These are phyloP conservation scores for Progne subis DNA, from an alignment of 2,113 vertebrate genomes.

Conservation along the genomic window DNA sequence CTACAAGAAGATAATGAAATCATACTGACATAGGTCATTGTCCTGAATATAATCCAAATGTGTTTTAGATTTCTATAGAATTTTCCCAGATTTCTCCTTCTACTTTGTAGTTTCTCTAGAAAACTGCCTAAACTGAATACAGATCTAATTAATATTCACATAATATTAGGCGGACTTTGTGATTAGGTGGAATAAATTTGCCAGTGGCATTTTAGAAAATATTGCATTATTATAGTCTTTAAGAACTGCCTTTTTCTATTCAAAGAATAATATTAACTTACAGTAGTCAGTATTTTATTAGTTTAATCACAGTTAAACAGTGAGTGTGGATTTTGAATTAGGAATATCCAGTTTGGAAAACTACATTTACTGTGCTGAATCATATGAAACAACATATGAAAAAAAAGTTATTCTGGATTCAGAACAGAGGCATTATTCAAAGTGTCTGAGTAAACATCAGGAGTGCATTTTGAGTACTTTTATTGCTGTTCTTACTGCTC, in stretches of 20 bases:
- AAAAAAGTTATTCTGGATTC: not conserved
- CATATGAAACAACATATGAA: not conserved
- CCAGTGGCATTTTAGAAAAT: not conserved
- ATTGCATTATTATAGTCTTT: not conserved
- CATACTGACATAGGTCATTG: not conserved
- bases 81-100: not conserved
- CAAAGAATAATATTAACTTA: not conserved
- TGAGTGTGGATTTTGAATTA: not conserved
- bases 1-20: constrained; percentile 14
- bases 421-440: not conserved
- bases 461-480: not conserved
- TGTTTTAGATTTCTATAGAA: not conserved
- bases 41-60: not conserved
- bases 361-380: not conserved
- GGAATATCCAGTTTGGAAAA: not conserved
- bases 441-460: not conserved
- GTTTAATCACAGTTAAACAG: not conserved
- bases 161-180: not conserved
- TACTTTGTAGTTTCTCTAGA: not conserved
- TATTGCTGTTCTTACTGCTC: not conserved
- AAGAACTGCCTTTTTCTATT: not conserved
- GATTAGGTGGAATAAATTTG: not conserved
- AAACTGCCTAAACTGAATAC: not conserved
- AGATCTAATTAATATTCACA: not conserved
- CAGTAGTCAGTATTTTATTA: not conserved